A percentile compares a stretch with the other conserved stretches of the same genome.
Evolutionary conservation across 2,113 vertebrate species (phyloP).

Genomic region (Myocastor coypus): DNA sequence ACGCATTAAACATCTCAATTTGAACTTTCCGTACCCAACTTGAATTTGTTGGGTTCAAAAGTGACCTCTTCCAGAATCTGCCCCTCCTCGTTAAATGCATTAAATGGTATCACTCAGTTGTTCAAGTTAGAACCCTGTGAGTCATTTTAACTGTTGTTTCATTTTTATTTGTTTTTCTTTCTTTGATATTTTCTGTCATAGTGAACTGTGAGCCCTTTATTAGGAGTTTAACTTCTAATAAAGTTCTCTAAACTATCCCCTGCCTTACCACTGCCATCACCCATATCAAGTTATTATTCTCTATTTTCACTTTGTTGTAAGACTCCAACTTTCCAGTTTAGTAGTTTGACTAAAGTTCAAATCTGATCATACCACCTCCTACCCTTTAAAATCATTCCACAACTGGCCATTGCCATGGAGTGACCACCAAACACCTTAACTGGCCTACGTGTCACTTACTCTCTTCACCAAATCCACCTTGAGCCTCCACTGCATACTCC

Average conservation of each 20-base stretch:
- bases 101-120: neutral
- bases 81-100: neutral
- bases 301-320: neutral
- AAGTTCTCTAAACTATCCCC: neutral
- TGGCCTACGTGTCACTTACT: neutral
- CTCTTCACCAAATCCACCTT: neutral
- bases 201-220: neutral
- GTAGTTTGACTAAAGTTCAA: constrained; percentile 7
- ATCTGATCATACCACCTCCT: neutral
- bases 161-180: neutral
- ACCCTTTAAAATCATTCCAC: constrained; percentile 4
- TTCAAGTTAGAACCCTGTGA: neutral
- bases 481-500: neutral
- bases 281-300: neutral
- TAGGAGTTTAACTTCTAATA: neutral
- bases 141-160: neutral
- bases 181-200: neutral
- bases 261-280: neutral
- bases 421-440: neutral
- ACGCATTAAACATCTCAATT: neutral
- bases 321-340: neutral
- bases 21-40: constrained; percentile 9
- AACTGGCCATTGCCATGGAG: neutral
- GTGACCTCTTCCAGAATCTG: neutral
- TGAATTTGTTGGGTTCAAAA: constrained; percentile 22